Base-by-base conservation (phyloP, 2,113 vertebrate genomes). In the Corythoichthys intestinalis region DNA sequence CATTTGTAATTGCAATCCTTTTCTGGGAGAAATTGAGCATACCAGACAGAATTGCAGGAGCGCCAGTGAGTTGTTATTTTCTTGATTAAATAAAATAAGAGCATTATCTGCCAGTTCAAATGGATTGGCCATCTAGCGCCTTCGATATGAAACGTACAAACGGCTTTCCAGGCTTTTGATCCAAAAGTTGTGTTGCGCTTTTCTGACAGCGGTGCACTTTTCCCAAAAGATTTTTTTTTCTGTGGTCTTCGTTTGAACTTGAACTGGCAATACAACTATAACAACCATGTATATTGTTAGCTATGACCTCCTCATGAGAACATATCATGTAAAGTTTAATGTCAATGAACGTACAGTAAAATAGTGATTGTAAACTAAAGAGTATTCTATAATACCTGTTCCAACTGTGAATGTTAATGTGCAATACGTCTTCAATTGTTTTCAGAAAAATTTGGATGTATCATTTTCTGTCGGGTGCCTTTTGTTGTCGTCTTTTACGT, bases 221-320 rank as follows among this genome's bases (percentile, higher is more conserved):
- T 68, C 67, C 64, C 65, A 47, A 75, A 75, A 73, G 69, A 56
- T 47, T 47, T 82, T 74, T 83, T 85, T 75, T 80, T 73, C 79
- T 79, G 60, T 73, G 73, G 56, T 85, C 86, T 87, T 81, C 82
- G 79, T 77, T 74, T 70, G 58, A 56, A 74, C 70, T 84, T 66
- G 67, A 77, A 83, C 73, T 70, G 80, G 85, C 88, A 91, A 89
- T 88, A 83, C 86, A 75, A 71, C 8, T 2, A 34, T 77, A 75
- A 74, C 63, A 53, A 66, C 72, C 68, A 50, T 70, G 61, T 78
- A 65, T 72, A 47, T 15, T 66, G 48, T 70, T 49, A 4, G 53
- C 47, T 78, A 77, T 80, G 80, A 80, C 77, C 84, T 79, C 74
- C 73, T 50, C 35, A 71, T 80, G 67, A 80, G 59, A 69, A 73